Evolutionary conservation across 2,113 vertebrate genomes (phyloP), one percentile per base, ranked within the genome.

Genomic region (Pteronura brasiliensis): DNA sequence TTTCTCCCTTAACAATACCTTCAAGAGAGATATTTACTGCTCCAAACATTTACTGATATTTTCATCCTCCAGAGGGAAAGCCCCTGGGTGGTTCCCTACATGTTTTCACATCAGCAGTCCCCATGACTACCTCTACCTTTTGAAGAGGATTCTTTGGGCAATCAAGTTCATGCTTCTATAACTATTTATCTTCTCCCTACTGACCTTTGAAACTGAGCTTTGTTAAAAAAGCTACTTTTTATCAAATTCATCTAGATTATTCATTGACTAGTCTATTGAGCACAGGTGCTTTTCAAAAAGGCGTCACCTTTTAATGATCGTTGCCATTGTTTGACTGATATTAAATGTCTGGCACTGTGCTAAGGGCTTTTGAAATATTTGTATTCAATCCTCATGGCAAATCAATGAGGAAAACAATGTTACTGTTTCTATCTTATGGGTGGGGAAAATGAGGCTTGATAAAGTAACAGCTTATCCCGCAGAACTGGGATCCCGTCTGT

Each of bases 151-250:
- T 93, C 90, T 92, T 91, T 61, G 69, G 69, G 79, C 72, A 74
- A 80, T 96, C 79, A 80, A 90, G 86, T 87, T 89, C 79, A 69
- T 44, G 61, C 74, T 95, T 97, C 72, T 72, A 15, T 55, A 82
- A 72, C 20, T 34, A 79, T 69, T 71, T 93, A 59, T 93, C 86
- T 91, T 92, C 61, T 89, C 25, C 52, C 59, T 61, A 71, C 59
- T 83, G 91, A 95, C 29, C 85, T 93, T 96, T 96, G 94, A 93
- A 94, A 91, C 17, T 59, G 49, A 72, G 97, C 88, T 86, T 85
- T 91, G 77, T 93, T 96, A 59, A 71, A 69, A 96, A 95, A 69
- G 42, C 57, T 88, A 14, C 84, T 97, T 93, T 88, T 95, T 57
- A 96, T n/a, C 39, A 85, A 93, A 82, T 69, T 77, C 52, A 92